phyloP scores from a whole-genome alignment of 2,888 invertebrate genomes.

The Lasioglossum lativentre region DNA sequence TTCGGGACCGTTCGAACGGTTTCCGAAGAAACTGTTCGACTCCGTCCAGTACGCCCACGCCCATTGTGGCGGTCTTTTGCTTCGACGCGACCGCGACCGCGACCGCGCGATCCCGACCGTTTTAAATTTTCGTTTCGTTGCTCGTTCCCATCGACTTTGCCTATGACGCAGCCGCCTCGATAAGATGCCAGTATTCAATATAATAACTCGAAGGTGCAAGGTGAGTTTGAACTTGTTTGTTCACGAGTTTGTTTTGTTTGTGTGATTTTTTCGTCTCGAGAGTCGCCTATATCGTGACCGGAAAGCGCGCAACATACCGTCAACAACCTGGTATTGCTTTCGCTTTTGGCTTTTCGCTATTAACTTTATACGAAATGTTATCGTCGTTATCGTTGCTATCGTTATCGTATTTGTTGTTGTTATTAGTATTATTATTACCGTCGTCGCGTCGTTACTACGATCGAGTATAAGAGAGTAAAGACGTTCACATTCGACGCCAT shows the following conservation, averaged over 20 bases:
- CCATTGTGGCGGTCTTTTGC: neutral
- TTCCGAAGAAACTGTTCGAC: neutral
- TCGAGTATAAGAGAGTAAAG: neutral
- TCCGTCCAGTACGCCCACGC: neutral
- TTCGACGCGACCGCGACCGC: neutral
- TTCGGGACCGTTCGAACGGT: neutral
- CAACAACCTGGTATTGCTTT: neutral
- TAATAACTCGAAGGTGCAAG: slow-evolving; percentile 88
- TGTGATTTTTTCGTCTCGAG: neutral
- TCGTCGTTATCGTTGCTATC: neutral
- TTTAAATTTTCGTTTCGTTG: neutral
- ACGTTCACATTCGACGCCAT: slow-evolving; percentile 36
- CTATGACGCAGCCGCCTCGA: neutral
- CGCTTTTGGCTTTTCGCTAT: neutral
- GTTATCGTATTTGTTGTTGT: neutral
- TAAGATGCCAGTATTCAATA: slow-evolving; percentile 87
- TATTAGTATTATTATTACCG: neutral
- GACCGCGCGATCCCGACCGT: neutral
- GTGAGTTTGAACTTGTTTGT: slow-evolving; percentile 81
- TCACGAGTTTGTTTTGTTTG: neutral
- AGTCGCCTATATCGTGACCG: too few relatives aligned
- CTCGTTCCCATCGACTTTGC: neutral
- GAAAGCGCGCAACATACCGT: neutral
- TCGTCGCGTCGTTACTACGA: neutral
- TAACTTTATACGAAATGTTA: neutral